phyloP scores from a whole-genome alignment of 2,888 invertebrate species.

The Hanleya hanleyi region DNA sequence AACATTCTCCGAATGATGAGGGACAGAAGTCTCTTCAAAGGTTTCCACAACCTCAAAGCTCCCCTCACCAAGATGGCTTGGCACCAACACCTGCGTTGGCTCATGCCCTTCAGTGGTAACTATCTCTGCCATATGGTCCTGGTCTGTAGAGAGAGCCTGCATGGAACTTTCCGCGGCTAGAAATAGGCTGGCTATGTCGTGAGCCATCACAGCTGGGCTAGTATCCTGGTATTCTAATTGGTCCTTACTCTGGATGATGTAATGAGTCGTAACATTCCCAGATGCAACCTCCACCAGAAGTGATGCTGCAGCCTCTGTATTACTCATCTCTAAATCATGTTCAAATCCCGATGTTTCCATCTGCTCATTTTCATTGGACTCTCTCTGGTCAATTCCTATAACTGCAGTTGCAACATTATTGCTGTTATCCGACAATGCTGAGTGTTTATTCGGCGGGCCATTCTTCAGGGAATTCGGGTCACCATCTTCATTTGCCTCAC shows the following conservation, averaged over 20 bases:
- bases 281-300: conserved; percentile 44
- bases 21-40: not conserved
- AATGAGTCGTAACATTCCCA: conserved; percentile 43
- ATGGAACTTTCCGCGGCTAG: conserved; percentile 46
- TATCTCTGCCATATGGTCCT: not conserved
- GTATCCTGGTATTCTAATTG: conserved; percentile 25
- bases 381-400: not conserved
- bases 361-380: not conserved
- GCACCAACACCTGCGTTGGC: not conserved
- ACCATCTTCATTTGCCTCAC: conserved; percentile 24
- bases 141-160: not conserved
- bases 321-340: not conserved
- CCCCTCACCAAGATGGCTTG: not conserved
- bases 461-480: not conserved
- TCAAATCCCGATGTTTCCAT: not conserved
- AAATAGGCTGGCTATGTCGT: conserved; percentile 49
- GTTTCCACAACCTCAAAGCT: not conserved
- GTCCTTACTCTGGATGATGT: conserved; percentile 44
- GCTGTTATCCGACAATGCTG: not conserved
- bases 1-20: not conserved
- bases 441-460: not conserved
- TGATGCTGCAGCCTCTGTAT: conserved; percentile 25
- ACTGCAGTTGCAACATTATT: not conserved
- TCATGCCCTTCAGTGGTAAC: not conserved
- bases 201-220: conserved; percentile 34